Evolutionary conservation across 2,797 vertebrate species (phyloP), one percentile per base, ranked within the genome.

Genomic region (Margarornis squamiger): DNA sequence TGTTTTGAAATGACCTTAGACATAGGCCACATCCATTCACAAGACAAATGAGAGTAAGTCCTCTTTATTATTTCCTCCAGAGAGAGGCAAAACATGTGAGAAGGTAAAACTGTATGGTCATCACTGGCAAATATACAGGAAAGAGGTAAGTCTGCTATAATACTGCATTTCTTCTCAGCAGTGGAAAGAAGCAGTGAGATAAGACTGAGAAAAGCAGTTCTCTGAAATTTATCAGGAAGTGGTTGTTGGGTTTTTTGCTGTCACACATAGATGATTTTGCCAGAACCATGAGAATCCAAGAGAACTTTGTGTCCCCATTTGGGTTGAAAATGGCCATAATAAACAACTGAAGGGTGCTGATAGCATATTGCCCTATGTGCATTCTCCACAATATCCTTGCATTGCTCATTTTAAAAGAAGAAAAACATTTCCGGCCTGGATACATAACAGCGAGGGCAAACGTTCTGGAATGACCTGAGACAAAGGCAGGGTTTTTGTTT

Each of bases 341-440:
- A 97, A 98, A 98, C 96, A 98, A 96, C 97, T 98, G 96, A 87
- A 96, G 90, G 79, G 93, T 92, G 58, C 96, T 97, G 97, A 98
- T 98, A 97, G 95, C 92, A 46, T 62, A 92, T 68, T 94, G 43
- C 51, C 58, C 86, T 51, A 26, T 52, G 73, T 51, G 45, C 71
- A 63, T 96, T 97, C 95, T 95, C 93, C 81, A 94, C 84, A 86
- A 38, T 96, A 95, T 80, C 95, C 94, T 95, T 96, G 79, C 90
- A 89, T 32, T 92, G 93, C 90, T 97, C 95, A 90, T 95, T 97
- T 97, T 91, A 90, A 96, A 95, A 59, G 45, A 65, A 96, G 95
- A 95, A 97, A 98, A 97, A 98, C 95, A 98, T 98, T 98, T 98
- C 98, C 98, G 98, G 97, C 86, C 90, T 97, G 92, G 63, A 95